Base-by-base conservation (phyloP, 2,888 invertebrate genomes). In the Bombylius discolor region DNA sequence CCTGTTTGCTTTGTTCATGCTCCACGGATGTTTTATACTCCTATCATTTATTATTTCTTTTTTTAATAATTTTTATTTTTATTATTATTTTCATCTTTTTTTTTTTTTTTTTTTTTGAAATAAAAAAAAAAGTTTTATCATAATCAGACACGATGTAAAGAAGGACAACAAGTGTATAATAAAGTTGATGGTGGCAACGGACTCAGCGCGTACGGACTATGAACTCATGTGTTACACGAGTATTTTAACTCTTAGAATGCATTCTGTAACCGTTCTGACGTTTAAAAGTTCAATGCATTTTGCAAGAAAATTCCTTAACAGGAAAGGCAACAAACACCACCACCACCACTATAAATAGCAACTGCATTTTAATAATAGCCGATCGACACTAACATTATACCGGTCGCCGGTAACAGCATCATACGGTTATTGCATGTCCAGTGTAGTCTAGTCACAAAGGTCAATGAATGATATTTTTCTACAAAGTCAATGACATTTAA, bases 401-500 rank as follows among this genome's bases (percentile, higher is more conserved):
- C 45, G 46, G 11, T 52, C 23, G 23, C 23, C 23, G 23, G 23
- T 11, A 52, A 46, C 44, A 42, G 39, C 7, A 42, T 23, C 23
- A 23, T 11, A 42, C 39, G 11, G 39, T 42, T 42, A 42, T 5
- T 11, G 39, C 23, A 23, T 42, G 8, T 11, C 11, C 39, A 42
- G 8, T 42, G 39, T 46, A 58, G 58, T 53, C 58, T 51, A 52
- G 47, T 46, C 52, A 48, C 48, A 56, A 56, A 58, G 58, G 56
- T 58, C 58, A 56, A 56, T 56, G 58, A 45, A 58, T 56, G 56
- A 58, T 56, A 56, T 56, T 56, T 53, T 53, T 53, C 58, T 58
- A 56, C 53, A 58, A 56, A 58, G 58, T 58, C 58, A 58, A 56
- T 56, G 58, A 58, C 58, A 58, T 56, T 58, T 58, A 56, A 42